Conservation (phyloP, 2,113 vertebrate genomes). For the Trochalopteron elliotii region DNA sequence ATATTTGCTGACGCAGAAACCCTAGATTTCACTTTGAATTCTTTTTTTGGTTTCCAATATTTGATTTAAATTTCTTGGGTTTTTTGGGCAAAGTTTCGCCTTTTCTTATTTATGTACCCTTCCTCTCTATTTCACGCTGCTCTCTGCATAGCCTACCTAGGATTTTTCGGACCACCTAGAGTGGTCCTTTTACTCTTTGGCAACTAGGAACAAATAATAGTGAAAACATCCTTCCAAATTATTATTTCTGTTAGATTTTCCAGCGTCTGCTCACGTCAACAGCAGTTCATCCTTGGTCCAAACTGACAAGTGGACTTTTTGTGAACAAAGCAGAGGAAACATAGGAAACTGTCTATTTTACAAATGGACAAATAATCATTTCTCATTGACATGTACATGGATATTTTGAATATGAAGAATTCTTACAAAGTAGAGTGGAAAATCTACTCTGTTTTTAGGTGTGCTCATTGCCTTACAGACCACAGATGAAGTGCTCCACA, state of each 20-base stretch:
- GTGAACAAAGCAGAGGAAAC: neutral
- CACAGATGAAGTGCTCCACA: neutral
- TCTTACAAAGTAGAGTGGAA: neutral
- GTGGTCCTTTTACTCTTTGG: neutral
- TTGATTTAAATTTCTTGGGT: neutral
- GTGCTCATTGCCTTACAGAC: neutral
- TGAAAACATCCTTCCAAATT: neutral
- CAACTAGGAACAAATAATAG: neutral
- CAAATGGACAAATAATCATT: too few species aligned
- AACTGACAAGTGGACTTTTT: neutral
- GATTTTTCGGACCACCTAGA: neutral
- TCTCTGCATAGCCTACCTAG: neutral
- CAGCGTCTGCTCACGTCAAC: neutral
- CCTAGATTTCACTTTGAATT: neutral
- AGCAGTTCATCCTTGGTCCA: neutral
- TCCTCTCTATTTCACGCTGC: neutral
- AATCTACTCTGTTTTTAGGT: neutral
- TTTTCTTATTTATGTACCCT: neutral
- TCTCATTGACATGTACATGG: accelerated
- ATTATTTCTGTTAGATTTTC: neutral
- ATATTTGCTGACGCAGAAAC: neutral
- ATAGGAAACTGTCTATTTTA: neutral
- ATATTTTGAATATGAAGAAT: neutral
- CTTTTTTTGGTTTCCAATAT: neutral
- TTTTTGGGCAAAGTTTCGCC: neutral